phyloP scores from a whole-genome alignment of 2,888 invertebrate genomes.

The Heliconius aoede region DNA sequence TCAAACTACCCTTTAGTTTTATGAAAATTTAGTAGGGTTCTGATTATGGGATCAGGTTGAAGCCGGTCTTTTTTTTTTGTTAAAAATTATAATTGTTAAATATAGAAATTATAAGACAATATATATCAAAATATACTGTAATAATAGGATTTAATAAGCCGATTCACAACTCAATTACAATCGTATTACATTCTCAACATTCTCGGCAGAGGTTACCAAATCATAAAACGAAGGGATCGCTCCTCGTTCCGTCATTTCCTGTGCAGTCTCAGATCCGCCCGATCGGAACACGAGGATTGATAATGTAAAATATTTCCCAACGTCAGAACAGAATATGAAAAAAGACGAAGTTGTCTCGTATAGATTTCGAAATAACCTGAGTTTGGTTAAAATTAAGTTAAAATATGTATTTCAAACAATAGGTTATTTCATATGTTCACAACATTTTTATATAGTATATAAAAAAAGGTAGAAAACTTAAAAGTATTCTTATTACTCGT shows the following conservation, averaged over 20 bases:
- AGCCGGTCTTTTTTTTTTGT: too few relatives aligned
- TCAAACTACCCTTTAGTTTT: too few relatives aligned
- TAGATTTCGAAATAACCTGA: background rate
- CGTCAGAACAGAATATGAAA: background rate
- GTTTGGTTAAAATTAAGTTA: too few relatives aligned
- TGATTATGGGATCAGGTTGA: too few relatives aligned
- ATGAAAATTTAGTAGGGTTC: too few relatives aligned
- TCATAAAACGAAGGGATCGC: constrained; percentile 28
- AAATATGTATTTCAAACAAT: too few relatives aligned
- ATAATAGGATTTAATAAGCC: background rate
- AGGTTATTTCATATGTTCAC: too few relatives aligned
- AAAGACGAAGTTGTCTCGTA: background rate
- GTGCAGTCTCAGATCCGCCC: constrained; percentile 25
- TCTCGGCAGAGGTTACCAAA: constrained; percentile 23
- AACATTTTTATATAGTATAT: too few relatives aligned
- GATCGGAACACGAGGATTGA: too few relatives aligned
- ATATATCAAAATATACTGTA: background rate
- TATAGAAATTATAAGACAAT: background rate
- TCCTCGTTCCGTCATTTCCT: constrained; percentile 24
- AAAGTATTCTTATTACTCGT: background rate
- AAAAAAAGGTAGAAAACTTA: background rate
- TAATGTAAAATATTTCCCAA: background rate
- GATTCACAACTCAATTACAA: background rate
- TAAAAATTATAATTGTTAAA: too few relatives aligned
- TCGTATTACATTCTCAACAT: constrained; percentile 9